Conservation (phyloP, 2,113 vertebrate species). For the Oostethus manadensis region DNA sequence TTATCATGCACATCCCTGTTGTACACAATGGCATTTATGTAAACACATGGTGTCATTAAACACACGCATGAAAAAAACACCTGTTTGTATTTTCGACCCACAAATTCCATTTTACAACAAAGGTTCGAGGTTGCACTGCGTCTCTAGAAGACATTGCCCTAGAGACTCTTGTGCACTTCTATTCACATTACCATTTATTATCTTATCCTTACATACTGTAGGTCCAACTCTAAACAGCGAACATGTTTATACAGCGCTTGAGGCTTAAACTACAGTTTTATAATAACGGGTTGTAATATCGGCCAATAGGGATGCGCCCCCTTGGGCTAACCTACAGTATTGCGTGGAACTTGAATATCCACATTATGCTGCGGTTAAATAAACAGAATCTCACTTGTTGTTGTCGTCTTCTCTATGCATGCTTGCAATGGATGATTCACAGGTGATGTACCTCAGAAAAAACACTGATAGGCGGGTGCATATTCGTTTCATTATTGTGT, state of each 20-base stretch:
- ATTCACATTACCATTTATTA: slow-evolving; percentile 36
- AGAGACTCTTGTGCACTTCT: slow-evolving; percentile 30
- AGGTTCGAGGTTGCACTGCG: slow-evolving; percentile 16
- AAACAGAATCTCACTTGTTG: slow-evolving; percentile 28
- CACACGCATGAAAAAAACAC: background rate
- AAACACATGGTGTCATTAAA: too few species aligned
- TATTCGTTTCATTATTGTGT: slow-evolving; percentile 2
- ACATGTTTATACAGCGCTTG: slow-evolving; percentile 43
- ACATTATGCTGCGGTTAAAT: slow-evolving; percentile 32
- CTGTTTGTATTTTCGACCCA: background rate
- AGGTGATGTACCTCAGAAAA: slow-evolving; percentile 50
- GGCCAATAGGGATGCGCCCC: slow-evolving; percentile 42
- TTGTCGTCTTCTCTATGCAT: slow-evolving; percentile 7
- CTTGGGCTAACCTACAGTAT: slow-evolving; percentile 29
- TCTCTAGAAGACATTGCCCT: slow-evolving; percentile 20
- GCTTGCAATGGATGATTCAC: slow-evolving; percentile 37
- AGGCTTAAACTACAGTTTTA: slow-evolving; percentile 36
- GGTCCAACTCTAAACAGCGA: slow-evolving; percentile 35
- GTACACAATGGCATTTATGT: too few species aligned
- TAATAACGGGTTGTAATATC: slow-evolving; percentile 41
- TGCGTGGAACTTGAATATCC: slow-evolving; percentile 39
- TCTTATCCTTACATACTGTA: slow-evolving; percentile 23
- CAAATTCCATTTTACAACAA: slow-evolving; percentile 8
- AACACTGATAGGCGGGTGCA: slow-evolving; percentile 25
- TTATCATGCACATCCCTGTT: too few species aligned